These are phyloP conservation scores for Ophraella communa DNA, from an alignment of 2,888 invertebrate species.

Conservation along the genomic window DNA sequence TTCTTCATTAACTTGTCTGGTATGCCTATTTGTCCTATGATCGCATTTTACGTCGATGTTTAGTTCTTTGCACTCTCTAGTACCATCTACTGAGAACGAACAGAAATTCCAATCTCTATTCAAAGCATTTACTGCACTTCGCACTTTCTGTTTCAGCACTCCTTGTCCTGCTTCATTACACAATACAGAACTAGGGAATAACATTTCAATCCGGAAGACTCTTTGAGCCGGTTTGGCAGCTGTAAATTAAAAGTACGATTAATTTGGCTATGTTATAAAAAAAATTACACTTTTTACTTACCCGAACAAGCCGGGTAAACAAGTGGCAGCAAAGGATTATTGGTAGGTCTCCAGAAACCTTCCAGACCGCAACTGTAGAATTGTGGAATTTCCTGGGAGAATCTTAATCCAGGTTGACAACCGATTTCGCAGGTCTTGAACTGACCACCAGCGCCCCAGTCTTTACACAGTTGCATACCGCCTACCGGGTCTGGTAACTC, in stretches of 20 bases:
- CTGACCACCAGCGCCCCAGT: slow-evolving; percentile 95
- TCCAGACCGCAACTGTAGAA: slow-evolving; percentile 98
- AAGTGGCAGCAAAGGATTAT: slow-evolving; percentile 77
- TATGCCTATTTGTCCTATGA: slow-evolving; percentile 72
- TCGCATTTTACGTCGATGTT: slow-evolving; percentile 92
- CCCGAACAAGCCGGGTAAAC: slow-evolving; percentile 92
- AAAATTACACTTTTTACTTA: slow-evolving; percentile 59
- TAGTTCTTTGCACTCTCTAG: slow-evolving; percentile 87
- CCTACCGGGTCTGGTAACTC: slow-evolving; percentile 87
- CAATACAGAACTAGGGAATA: slow-evolving; percentile 95
- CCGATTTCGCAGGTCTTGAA: slow-evolving; percentile 94
- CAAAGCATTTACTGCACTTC: slow-evolving; percentile 85
- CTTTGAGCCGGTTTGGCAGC: slow-evolving; percentile 91
- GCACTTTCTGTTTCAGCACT: slow-evolving; percentile 87
- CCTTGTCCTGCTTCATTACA: slow-evolving; percentile 96
- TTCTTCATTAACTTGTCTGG: slow-evolving; percentile 67
- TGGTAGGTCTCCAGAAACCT: slow-evolving; percentile 95
- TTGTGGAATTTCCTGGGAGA: slow-evolving; percentile 92
- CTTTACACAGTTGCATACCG: slow-evolving; percentile 89
- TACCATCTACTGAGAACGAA: slow-evolving; percentile 86
- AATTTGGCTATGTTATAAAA: neutral
- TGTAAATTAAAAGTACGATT: slow-evolving; percentile 49
- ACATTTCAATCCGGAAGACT: slow-evolving; percentile 90
- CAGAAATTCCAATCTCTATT: slow-evolving; percentile 98
- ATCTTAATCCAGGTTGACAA: slow-evolving; percentile 84